Base-by-base conservation (phyloP, 2,113 vertebrate species). In the Thunnus maccoyii region DNA sequence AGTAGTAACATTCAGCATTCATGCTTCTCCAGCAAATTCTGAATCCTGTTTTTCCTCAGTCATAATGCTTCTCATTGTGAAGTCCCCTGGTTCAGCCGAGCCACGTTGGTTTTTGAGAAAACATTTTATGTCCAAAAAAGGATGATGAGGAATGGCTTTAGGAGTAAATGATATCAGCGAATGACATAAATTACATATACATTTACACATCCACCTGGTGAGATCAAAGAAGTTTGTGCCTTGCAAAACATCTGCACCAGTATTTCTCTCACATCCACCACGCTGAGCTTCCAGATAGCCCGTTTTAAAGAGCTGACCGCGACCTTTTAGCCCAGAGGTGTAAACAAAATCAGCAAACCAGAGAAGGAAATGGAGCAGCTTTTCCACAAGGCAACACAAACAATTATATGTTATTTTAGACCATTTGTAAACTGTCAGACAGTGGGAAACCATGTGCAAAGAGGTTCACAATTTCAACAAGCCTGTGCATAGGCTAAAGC, bases 281-380 rank as follows among this genome's bases (percentile, higher is more conserved):
- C 13, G 71, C 76, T 80, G 80, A 58, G 57, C 64, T 3, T 46
- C 54, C 54, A 30, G 3, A 18, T 14, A 17, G 25, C 48, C 36
- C 32, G 32, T 72, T 75, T 79, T 64, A 41, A 51, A 72, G 55
- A 75, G 54, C 60, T 63, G 44, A 85, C 63, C 50, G 13, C 56
- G 64, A 71, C 55, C 44, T 2, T 56, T 55, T 63, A 32, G 76
- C 79, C 70, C 52, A 36, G 82, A 74, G 68, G 60, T 75, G 27
- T 83, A 77, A 78, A 86, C 70, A 78, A 25, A 65, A 67, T 61
- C 83, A 72, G 41, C 52, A 74, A 80, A 85, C 25, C 47, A 30
- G 50, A 61, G 48, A 25, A 46, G 58, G 36, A 85, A 86, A 66
- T 55, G 18, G 32, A 54, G 71, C 32, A 30, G 58, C 63, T 71